A percentile compares a stretch with the other conserved stretches of the same genome.
These are phyloP conservation scores for Serranus cabrilla DNA, from an alignment of 2,797 vertebrate species.

Conservation along the genomic window DNA sequence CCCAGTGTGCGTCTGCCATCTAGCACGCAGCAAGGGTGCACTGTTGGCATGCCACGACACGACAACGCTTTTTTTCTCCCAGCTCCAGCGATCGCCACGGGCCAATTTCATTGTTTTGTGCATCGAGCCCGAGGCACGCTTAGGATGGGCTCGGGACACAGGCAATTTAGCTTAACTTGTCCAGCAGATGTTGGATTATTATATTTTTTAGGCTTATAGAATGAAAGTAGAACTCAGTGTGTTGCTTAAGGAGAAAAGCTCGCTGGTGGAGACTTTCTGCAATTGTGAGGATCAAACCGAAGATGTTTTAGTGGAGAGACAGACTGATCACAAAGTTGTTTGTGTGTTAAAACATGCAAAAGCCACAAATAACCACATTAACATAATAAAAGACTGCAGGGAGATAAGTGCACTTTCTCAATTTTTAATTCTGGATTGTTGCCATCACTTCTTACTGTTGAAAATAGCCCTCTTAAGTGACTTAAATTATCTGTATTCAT, in stretches of 20 bases:
- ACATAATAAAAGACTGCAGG: not conserved
- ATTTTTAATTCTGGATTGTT: constrained; percentile 3
- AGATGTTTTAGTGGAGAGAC: constrained; percentile 23
- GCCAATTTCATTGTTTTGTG: constrained; percentile 57
- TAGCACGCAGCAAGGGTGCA: constrained; percentile 78
- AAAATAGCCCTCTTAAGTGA: not conserved
- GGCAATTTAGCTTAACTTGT: constrained; percentile 61
- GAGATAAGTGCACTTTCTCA: not conserved
- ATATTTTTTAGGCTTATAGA: constrained; percentile 28
- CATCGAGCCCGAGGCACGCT: constrained; percentile 33
- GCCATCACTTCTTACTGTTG: not conserved
- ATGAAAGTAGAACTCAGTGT: constrained; percentile 29
- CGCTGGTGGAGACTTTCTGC: not conserved
- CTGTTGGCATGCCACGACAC: constrained; percentile 65
- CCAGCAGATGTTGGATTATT: constrained; percentile 56
- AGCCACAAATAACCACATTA: constrained; percentile 3
- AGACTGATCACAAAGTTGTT: constrained; percentile 6
- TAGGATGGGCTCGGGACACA: constrained; percentile 48
- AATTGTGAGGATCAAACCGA: constrained; percentile 6
- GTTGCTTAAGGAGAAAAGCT: constrained; percentile 21
- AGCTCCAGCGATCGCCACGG: constrained; percentile 31
- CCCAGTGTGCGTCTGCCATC: constrained; percentile 81
- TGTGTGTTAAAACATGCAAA: constrained; percentile 1
- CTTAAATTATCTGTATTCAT: not conserved
- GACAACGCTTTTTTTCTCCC: constrained; percentile 37